Evolutionary conservation across 2,797 vertebrate species (phyloP), one percentile per base, ranked within the genome.

Genomic region (Anguilla obscura): DNA sequence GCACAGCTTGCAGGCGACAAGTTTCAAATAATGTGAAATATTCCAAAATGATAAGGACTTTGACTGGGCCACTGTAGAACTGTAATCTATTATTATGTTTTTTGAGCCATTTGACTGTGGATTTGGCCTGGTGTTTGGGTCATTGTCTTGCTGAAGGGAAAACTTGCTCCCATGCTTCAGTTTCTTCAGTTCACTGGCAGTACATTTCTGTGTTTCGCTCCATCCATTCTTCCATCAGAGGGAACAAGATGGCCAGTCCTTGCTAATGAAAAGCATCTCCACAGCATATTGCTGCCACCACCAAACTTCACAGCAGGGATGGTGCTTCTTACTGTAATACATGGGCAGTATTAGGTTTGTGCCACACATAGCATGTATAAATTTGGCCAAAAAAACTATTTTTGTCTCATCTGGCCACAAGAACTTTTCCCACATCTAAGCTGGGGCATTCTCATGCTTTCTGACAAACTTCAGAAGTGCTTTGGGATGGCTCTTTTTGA

Each of bases 281-380:
- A 74, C n/a, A 74, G 71, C 71, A 74, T 74, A 27, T 27, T 74
- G 71, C 71, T 74, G 71, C 71, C 71, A 30, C 71, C 71, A 30
- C 71, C 66, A 69, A 24, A 74, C 9, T 74, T 74, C 71, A 27
- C n/a, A 33, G 71, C 27, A 74, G n/a, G 27, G 71, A 74, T 74
- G n/a, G n/a, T 36, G n/a, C 33, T 63, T 63, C 14, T 52, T 52
- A 3, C 21, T 12, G 30, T 74, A 7, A 74, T 27, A 30, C 71
- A 74, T 33, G n/a, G 71, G n/a, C 30, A 74, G 71, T 74, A 27
- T 74, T 74, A 74, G 6, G 27, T 74, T 74, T 74, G 71, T 14
- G 71, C 71, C 71, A 30, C 71, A 36, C n/a, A 33, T 74, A 30
- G 14, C 16, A 21, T 18, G 18, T n/a, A 21, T 16, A 63, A 24